Base-by-base conservation (phyloP, 2,113 vertebrate genomes). In the Rhodinocichla rosea region DNA sequence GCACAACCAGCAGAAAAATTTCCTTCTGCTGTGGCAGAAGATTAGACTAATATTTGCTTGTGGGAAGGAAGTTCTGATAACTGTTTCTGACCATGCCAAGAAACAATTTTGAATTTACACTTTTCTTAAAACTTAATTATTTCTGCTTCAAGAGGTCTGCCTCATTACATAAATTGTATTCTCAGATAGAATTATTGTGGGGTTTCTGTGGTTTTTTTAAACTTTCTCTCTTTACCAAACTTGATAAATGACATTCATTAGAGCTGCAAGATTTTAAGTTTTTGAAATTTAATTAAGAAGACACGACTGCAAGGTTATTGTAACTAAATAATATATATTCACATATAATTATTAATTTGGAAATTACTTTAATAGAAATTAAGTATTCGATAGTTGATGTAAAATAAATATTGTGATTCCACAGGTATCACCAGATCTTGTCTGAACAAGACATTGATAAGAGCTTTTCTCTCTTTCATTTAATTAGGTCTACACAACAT, bases 141-240 rank as follows among this genome's bases (percentile, higher is more conserved):
- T 79, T 93, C 59, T 87, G 7, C 28, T 73, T 85, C 23, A 42
- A 27, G 37, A 3, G 3, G 2, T n/a, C 32, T 52, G 15, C 24
- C 78, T 87, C 32, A 45, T 69, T 90, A 10, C 0, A 0, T 53
- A 50, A 26, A 11, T 60, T 10, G 1, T 13, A 59, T 30, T 77
- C 6, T 71, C 19, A 33, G 15, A 13, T 6, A 62, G 32, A 83
- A 67, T 71, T 81, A 26, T 19, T 67, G 20, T 45, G 32, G 10
- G 1, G 0, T 57, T 84, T 65, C 50, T 44, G 5, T 4, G 0
- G 0, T 5, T 56, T 13, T 56, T 78, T 68, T 37, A 50, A 90
- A 17, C 6, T 76, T 96, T 50, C 33, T 55, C 2, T 67, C 35
- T 70, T 69, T 68, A 39, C 55, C n/a, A 52, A 71, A 52, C 19